phyloP scores from a whole-genome alignment of 2,113 vertebrate species.

The Hemiscyllium ocellatum region DNA sequence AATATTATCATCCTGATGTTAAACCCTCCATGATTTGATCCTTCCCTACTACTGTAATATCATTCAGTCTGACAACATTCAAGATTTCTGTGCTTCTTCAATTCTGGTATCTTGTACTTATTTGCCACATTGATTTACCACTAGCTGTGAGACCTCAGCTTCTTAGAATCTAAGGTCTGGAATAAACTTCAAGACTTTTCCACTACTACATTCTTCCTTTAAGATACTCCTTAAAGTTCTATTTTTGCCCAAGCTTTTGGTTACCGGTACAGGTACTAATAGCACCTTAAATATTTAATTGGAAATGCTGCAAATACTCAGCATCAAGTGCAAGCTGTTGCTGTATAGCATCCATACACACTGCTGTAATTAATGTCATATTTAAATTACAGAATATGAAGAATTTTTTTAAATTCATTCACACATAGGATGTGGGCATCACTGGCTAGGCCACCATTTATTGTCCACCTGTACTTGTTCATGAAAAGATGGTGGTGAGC shows the following conservation, averaged over 20 bases:
- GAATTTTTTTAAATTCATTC: no score
- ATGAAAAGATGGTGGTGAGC: no score
- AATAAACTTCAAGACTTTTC: background rate
- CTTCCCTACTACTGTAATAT: background rate
- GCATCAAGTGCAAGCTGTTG: background rate
- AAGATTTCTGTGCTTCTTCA: background rate
- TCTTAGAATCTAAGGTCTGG: background rate
- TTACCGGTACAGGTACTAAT: background rate
- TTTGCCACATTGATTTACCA: background rate
- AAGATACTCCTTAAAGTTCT: background rate
- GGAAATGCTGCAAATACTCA: background rate
- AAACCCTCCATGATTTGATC: background rate
- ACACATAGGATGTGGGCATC: no score
- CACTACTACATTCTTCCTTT: background rate
- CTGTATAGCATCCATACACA: background rate
- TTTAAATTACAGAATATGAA: background rate
- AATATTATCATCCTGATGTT: background rate
- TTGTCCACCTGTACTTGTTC: no score
- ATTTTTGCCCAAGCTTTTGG: background rate
- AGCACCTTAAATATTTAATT: background rate
- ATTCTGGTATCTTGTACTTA: background rate
- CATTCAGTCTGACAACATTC: background rate
- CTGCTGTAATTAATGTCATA: background rate
- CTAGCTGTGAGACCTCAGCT: background rate
- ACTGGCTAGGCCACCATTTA: no score